Evolutionary conservation across 23 tunicate genomes (phyloP), one percentile per base, ranked within the genome.

Genomic region (Phallusia fumigata): DNA sequence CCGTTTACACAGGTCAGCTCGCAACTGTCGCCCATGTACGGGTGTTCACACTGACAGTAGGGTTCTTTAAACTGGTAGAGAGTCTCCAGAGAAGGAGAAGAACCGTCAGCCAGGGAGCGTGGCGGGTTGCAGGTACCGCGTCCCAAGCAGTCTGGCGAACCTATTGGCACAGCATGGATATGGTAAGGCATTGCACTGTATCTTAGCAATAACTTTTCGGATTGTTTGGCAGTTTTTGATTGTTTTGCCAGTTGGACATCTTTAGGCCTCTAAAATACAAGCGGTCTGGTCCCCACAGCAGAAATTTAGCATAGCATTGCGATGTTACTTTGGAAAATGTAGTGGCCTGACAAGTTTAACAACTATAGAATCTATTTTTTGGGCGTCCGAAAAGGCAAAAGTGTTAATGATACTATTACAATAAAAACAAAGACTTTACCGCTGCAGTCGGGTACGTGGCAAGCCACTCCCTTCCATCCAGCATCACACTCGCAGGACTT

Each of bases 391-490:
- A n/a, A 58, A 58, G 13, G 13, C 69, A 58, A 58, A 58, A 21
- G 13, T 58, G 3, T 22, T 24, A 13, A 58, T 6, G 28, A 16
- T 16, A 58, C 10, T 11, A 49, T n/a, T n/a, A n/a, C n/a, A n/a
- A n/a, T n/a, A n/a, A n/a, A 35, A 40, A 40, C 74, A 11, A 24
- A 80, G 52, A 26, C 19, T 0, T 19, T 32, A 80, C 83, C 83
- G 30, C 26, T 15, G 31, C 83, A 80, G 74, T 80, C 83, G 18
- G 83, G 83, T 19, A 64, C 26, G 24, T 58, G 74, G 75, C 83
- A 80, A 31, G 74, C 83, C 28, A 53, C 74, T 24, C 83, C 83
- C 74, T 80, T 80, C 83, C 83, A 80, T 30, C 83, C 83, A 34
- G 74, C 0, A 52, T 50, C 32, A 28, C 83, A 80, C 35, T 58